Evolutionary conservation across 2,113 vertebrate species (phyloP).

Genomic region (Prinia subflava): DNA sequence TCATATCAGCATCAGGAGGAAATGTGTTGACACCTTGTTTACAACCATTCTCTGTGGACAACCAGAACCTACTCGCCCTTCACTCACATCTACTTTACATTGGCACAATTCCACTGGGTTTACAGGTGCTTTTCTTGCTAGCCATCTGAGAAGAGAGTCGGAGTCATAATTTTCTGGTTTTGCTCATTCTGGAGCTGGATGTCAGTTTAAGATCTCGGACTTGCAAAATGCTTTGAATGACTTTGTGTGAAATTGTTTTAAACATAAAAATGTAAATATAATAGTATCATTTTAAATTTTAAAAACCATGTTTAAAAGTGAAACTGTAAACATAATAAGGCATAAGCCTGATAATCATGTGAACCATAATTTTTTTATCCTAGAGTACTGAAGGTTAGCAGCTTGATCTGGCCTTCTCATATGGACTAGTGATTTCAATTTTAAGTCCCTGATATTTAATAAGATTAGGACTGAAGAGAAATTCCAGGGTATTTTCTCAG

Average conservation of each 20-base stretch:
- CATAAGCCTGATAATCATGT: not conserved
- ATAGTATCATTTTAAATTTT: not conserved
- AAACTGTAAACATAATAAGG: not conserved
- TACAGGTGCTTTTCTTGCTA: not conserved
- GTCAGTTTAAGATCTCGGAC: not conserved
- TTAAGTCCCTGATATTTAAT: not conserved
- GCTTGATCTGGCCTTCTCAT: not conserved
- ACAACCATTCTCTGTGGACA: not conserved
- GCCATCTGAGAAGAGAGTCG: not conserved
- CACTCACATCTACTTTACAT: not conserved
- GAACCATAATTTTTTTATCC: not conserved
- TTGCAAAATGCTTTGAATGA: not conserved
- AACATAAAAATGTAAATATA: not conserved
- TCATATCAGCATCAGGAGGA: not conserved
- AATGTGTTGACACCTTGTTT: slow-evolving; percentile 37
- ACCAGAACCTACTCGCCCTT: not conserved
- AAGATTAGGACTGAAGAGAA: not conserved
- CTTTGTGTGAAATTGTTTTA: not conserved
- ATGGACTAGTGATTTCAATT: not conserved
- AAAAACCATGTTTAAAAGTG: not conserved
- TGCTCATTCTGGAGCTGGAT: not conserved
- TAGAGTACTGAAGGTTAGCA: not conserved
- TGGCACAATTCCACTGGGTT: not conserved
- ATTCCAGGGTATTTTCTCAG: not conserved
- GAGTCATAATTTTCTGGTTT: not conserved